Percentiles rank a stretch among this genome's conserved stretches.
Conservation (phyloP, 2,113 vertebrate species). For the Pedetes capensis region DNA sequence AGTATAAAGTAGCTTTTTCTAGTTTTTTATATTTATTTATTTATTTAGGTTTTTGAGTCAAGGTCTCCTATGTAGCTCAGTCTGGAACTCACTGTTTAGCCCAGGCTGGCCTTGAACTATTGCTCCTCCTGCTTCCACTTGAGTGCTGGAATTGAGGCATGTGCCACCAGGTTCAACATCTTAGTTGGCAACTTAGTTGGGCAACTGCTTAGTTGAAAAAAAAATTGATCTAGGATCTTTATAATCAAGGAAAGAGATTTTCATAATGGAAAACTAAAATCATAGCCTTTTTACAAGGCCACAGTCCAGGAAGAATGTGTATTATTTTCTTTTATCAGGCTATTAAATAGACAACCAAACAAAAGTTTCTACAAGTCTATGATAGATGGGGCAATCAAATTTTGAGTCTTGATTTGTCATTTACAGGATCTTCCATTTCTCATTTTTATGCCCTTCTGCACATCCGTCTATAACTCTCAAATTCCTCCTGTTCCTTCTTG, state of each 20-base stretch:
- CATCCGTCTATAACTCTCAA: neutral
- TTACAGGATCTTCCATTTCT: neutral
- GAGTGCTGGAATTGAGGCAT: neutral
- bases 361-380: neutral
- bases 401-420: neutral
- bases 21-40: no score
- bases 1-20: no score
- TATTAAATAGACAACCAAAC: neutral
- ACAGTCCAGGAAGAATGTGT: neutral
- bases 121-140: no score
- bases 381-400: neutral
- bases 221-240: neutral
- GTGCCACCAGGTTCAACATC: neutral
- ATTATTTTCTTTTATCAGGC: neutral
- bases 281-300: neutral
- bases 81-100: no score
- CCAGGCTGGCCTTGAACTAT: no score
- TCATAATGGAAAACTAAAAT: neutral
- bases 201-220: neutral
- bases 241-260: neutral
- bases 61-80: no score
- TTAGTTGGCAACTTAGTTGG: no score
- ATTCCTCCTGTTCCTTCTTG: neutral
- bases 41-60: no score
- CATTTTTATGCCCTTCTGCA: neutral